Conservation (phyloP, 2,797 vertebrate species). For the Masticophis lateralis region DNA sequence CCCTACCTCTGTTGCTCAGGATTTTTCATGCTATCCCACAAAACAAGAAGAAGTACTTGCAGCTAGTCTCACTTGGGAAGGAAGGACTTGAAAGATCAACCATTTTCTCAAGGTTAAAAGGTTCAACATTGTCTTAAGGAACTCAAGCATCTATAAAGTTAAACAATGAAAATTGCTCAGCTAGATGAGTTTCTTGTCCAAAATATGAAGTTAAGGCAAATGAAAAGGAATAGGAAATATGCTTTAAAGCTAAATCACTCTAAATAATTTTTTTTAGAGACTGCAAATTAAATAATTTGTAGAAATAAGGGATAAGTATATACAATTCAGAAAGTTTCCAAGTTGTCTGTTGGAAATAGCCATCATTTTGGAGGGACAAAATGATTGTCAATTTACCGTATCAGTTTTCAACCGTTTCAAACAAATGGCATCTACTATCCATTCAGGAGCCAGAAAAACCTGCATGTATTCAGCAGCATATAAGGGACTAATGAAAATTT, state of each 20-base stretch:
- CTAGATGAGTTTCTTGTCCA: not conserved
- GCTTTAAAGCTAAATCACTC: not conserved
- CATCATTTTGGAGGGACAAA: not conserved
- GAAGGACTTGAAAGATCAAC: not conserved
- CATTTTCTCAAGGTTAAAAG: not conserved
- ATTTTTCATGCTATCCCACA: not conserved
- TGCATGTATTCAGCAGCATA: not conserved
- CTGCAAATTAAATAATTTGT: not conserved
- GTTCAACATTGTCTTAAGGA: not conserved
- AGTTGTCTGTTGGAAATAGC: not conserved
- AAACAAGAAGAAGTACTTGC: not conserved
- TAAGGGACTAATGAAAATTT: slow-evolving; percentile 15
- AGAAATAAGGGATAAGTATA: not conserved
- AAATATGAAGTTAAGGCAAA: not conserved
- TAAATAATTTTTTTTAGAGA: not conserved
- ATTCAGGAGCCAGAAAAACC: slow-evolving; percentile 13
- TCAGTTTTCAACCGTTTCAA: not conserved
- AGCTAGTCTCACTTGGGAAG: not conserved
- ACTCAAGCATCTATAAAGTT: not conserved
- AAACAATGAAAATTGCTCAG: not conserved
- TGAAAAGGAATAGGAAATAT: not conserved
- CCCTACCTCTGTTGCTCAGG: not conserved
- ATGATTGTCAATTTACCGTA: not conserved
- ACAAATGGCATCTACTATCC: not conserved
- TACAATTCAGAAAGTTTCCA: not conserved